Evolutionary conservation across 2,888 invertebrate species (phyloP), one percentile per base, ranked within the genome.

Genomic region (Harmothoe impar): DNA sequence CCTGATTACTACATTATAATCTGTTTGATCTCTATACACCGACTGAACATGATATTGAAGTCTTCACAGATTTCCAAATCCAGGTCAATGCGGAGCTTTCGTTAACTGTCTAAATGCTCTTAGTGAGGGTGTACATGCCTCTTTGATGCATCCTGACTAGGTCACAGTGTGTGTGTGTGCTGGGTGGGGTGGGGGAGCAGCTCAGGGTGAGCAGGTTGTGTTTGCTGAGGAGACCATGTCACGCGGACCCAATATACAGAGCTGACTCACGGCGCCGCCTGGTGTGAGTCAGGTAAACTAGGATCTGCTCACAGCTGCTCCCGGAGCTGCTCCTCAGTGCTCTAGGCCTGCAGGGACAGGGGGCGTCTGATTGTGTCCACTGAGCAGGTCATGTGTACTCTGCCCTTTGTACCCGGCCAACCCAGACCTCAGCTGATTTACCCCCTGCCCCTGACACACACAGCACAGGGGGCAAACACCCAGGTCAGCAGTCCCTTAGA

Each of bases 271-370:
- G 72, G 72, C 72, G 72, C 72, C 72, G 25, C 72, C 72, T 72
- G 72, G 72, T 72, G 72, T 72, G 72, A 72, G 72, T 72, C 72
- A 72, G 29, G 72, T 72, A 72, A 72, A 72, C 72, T 72, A 72
- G 3, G 72, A 29, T 5, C 72, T 15, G 72, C 72, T 72, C 62
- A 62, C 62, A 62, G 20, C 12, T 62, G 62, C 62, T n/a, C 62
- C 23, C 20, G 23, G 62, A 62, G 23, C 62, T 62, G 62, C 62
- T 62, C 62, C 62, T 62, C 62, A n/a, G 62, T 62, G 72, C 29
- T 29, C 3, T 23, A 25, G n/a, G 72, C 72, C 31, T 72, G 3
- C 0, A 25, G 72, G 31, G 72, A 17, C 29, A 23, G 15, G 72
- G 31, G 72, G 3, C 25, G 72, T 25, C 17, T 72, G 72, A 72